Conservation (phyloP, 2,113 vertebrate genomes). For the Crotalus viridis region DNA sequence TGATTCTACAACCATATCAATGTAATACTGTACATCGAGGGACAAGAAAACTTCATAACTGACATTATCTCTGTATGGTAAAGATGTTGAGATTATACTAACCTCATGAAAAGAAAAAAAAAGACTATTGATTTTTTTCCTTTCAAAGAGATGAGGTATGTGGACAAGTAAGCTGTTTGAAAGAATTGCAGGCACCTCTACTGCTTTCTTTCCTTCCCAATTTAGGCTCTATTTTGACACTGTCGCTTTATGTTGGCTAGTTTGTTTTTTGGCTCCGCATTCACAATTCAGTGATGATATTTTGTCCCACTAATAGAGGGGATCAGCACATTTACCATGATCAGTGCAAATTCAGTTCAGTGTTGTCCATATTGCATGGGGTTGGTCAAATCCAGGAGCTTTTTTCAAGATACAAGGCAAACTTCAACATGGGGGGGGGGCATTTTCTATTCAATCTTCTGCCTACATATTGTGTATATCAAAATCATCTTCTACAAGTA, state of each 20-base stretch:
- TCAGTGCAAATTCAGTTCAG: not conserved
- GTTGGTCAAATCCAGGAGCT: not conserved
- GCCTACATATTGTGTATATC: not conserved
- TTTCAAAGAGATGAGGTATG: not conserved
- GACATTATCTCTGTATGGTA: not conserved
- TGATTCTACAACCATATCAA: not conserved
- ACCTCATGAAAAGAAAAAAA: not conserved
- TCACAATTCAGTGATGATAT: not conserved
- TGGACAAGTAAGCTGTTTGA: not conserved
- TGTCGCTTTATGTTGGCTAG: not conserved
- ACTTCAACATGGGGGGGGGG: not conserved
- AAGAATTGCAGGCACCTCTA: not conserved
- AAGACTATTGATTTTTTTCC: not conserved
- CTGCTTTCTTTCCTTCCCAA: not conserved
- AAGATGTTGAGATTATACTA: not conserved
- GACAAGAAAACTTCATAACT: not conserved
- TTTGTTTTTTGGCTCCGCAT: not conserved
- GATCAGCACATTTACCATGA: not conserved
- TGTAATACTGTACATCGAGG: not conserved
- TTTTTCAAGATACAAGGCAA: not conserved
- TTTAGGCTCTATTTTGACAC: not conserved
- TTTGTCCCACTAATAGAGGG: not conserved
- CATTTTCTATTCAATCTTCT: not conserved
- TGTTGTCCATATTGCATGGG: not conserved
- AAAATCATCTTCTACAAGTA: not conserved